These are phyloP conservation scores for Campoplex capitator DNA, from an alignment of 2,888 invertebrate species.

Conservation along the genomic window DNA sequence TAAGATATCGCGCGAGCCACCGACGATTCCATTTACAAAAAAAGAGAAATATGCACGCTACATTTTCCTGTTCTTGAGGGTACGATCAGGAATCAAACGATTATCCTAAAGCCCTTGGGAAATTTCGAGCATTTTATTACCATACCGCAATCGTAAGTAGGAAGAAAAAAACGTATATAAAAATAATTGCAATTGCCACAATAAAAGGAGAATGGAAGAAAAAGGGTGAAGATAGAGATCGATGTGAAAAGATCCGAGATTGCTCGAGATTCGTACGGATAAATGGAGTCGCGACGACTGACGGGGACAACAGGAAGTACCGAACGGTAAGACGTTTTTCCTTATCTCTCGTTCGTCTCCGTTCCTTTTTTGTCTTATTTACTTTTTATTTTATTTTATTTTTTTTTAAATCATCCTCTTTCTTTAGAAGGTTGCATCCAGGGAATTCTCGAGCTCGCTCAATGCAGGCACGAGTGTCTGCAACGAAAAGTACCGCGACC, in stretches of 20 bases:
- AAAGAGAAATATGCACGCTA: neutral
- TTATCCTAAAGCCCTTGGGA: neutral
- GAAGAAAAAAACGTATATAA: neutral
- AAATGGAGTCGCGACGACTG: conserved; percentile 6
- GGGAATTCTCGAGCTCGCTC: conserved; percentile 76
- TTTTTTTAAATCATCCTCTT: conserved; percentile 1
- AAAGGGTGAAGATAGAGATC: conserved; percentile 14
- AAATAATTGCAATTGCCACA: neutral
- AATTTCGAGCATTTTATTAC: neutral
- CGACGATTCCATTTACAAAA: neutral
- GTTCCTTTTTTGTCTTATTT: conserved; percentile 46
- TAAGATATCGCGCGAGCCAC: neutral
- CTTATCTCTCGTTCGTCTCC: conserved; percentile 1
- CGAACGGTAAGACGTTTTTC: conserved; percentile 21
- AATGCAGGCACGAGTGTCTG: conserved; percentile 87
- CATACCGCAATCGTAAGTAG: neutral
- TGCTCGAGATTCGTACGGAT: conserved; percentile 29
- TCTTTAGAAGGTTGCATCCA: conserved; percentile 77
- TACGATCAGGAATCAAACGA: neutral
- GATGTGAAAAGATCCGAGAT: conserved; percentile 22
- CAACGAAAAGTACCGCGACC: conserved; percentile 88
- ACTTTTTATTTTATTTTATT: neutral
- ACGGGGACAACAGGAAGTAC: conserved; percentile 28
- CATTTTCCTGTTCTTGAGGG: neutral
- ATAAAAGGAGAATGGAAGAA: neutral